phyloP scores from a whole-genome alignment of 2,888 invertebrate species.

The Petrophora chlorosata region DNA sequence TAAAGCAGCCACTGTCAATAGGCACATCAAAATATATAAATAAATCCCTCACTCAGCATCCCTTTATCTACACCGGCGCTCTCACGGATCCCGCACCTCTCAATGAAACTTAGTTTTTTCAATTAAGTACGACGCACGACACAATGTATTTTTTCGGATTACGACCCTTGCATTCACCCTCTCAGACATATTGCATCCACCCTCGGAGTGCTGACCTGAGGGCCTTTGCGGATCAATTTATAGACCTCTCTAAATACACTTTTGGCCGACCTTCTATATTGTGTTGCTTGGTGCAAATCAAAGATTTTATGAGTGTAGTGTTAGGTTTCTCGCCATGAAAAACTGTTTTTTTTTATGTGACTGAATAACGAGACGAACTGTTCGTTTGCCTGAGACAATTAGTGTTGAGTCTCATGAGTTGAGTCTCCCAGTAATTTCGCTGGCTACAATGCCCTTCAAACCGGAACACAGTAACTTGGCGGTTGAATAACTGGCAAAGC shows the following conservation, averaged over 20 bases:
- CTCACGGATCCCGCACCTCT: conserved; percentile 6
- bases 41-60: neutral
- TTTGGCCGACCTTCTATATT: conserved; percentile 41
- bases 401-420: too few species aligned
- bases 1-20: too few species aligned
- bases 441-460: too few species aligned
- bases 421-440: too few species aligned
- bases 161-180: conserved; percentile 75
- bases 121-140: conserved; percentile 68
- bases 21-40: neutral
- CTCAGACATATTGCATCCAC: conserved; percentile 68
- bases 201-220: conserved; percentile 66
- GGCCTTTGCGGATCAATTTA: conserved; percentile 66
- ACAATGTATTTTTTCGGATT: conserved; percentile 72
- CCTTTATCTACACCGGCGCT: conserved; percentile 7
- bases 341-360: too few species aligned
- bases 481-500: too few species aligned
- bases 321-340: too few species aligned
- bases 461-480: too few species aligned
- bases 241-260: conserved; percentile 58
- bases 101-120: conserved; percentile 65
- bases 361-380: too few species aligned
- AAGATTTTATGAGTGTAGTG: too few species aligned
- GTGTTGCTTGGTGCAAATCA: conserved; percentile 16
- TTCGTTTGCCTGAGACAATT: too few species aligned